Base-by-base conservation (phyloP, 2,888 invertebrate genomes). In the Epinotia ramella region DNA sequence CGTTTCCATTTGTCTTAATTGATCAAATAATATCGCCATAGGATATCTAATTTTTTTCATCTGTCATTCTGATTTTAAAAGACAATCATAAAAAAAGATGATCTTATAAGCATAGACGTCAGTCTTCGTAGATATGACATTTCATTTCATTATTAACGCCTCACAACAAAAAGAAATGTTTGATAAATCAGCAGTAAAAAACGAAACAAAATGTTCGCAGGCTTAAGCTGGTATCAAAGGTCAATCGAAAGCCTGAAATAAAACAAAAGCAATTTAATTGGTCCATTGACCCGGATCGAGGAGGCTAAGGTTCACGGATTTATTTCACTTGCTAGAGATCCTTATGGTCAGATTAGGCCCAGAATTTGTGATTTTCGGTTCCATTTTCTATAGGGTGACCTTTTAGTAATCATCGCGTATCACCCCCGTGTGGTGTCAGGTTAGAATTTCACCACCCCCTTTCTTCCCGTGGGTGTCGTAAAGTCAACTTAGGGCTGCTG, bases 261-360 rank as follows among this genome's bases (percentile, higher is more conserved):
- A 75, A 75, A 70, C 49, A 65, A 57, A 63, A n/a, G 60, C 60
- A 70, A 75, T 70, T 60, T 60, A 70, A 74, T 64, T 59, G 4
- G 18, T 69, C 56, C 33, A 18, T 65, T 65, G 20, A 20, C 49
- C 59, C 28, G 70, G 70, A 66, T 53, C 28, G 56, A 44, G 59
- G 20, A 40, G 40, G 66, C 18, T 28, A 56, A 63, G 46, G 59
- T 40, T 70, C 28, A 40, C 13, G 70, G 64, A 74, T 70, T 71
- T 75, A 60, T 70, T 70, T 65, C 28, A 40, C 65, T 69, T 12
- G 60, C 65, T 69, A 69, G 70, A 70, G 75, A 7, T 75, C 75
- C 70, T 44, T 67, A 9, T 9, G 40, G 40, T 40, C 2, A 28
- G 24, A 28, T 28, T 28, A 28, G 24, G 24, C 2, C 24, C 24